Conservation (phyloP, 2,113 vertebrate species). For the Mustelus asterias region DNA sequence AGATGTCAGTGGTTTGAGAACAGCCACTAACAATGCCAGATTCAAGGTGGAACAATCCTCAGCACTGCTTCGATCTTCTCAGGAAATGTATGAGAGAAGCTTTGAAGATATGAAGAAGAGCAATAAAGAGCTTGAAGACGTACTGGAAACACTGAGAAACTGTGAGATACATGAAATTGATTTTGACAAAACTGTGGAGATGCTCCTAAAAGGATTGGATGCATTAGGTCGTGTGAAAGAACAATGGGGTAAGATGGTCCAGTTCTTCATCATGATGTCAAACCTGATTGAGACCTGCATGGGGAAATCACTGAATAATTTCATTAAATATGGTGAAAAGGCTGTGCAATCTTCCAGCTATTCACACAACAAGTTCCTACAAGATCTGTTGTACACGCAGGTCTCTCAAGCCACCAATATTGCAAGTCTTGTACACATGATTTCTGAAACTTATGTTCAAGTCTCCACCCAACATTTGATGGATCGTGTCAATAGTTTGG, state of each 20-base stretch:
- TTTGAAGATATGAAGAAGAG: conserved; percentile 6
- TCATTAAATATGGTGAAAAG: neutral
- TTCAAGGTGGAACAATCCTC: conserved; percentile 14
- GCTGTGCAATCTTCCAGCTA: neutral
- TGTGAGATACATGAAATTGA: neutral
- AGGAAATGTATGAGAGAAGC: neutral
- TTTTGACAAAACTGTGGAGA: conserved; percentile 7
- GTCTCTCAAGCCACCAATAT: conserved; percentile 31
- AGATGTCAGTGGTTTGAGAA: neutral
- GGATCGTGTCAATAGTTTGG: conserved; percentile 37
- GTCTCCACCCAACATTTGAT: conserved; percentile 26
- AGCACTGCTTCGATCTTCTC: neutral
- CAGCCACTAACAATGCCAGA: neutral
- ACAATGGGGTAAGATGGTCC: conserved; percentile 37
- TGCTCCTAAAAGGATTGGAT: conserved; percentile 29
- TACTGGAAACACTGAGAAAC: neutral
- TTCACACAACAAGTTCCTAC: neutral
- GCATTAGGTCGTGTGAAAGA: conserved; percentile 26
- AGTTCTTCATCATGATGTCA: conserved; percentile 33
- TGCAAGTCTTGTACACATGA: conserved; percentile 34
- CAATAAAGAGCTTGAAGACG: conserved; percentile 18
- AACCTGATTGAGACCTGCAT: conserved; percentile 16
- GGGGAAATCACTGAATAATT: neutral
- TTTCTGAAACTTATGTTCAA: conserved; percentile 30
- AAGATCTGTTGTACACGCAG: conserved; percentile 32